phyloP scores from a whole-genome alignment of 2,113 vertebrate genomes.

The Rissa tridactyla region DNA sequence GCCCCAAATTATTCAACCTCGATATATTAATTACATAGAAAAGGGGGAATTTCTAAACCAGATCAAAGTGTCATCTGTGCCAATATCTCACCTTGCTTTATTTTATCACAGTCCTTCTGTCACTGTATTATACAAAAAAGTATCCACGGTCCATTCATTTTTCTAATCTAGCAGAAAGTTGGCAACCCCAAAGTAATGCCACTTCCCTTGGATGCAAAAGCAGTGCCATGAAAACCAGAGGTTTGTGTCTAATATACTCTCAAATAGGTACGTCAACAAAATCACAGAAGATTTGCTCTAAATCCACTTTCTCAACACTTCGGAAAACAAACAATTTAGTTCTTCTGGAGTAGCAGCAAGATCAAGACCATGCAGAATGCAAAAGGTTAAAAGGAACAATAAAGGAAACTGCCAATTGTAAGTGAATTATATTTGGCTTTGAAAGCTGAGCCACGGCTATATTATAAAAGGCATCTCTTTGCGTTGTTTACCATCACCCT shows the following conservation, averaged over 20 bases:
- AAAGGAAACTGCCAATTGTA: conserved; percentile 77
- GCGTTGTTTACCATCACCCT: conserved; percentile 83
- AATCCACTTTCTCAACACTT: not conserved
- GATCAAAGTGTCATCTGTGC: not conserved
- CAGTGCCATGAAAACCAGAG: not conserved
- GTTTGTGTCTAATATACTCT: not conserved
- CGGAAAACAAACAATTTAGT: conserved; percentile 10
- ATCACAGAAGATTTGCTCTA: not conserved
- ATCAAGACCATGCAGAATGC: conserved; percentile 68
- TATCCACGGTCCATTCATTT: not conserved
- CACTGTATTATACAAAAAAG: not conserved
- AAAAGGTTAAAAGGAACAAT: conserved; percentile 82
- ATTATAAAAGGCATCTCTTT: conserved; percentile 80
- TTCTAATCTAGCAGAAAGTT: not conserved
- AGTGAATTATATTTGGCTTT: conserved; percentile 82
- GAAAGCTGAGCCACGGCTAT: conserved; percentile 75
- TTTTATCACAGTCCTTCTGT: not conserved
- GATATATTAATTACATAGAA: not conserved
- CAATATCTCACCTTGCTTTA: not conserved
- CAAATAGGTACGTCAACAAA: not conserved
- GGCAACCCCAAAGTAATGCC: not conserved
- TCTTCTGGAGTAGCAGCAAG: conserved; percentile 25
- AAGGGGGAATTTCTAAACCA: conserved; percentile 1
- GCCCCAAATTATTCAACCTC: not conserved
- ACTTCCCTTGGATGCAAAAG: not conserved